These are phyloP conservation scores for Drosophila setosimentum DNA, from an alignment of 2,888 invertebrate species.

Conservation along the genomic window DNA sequence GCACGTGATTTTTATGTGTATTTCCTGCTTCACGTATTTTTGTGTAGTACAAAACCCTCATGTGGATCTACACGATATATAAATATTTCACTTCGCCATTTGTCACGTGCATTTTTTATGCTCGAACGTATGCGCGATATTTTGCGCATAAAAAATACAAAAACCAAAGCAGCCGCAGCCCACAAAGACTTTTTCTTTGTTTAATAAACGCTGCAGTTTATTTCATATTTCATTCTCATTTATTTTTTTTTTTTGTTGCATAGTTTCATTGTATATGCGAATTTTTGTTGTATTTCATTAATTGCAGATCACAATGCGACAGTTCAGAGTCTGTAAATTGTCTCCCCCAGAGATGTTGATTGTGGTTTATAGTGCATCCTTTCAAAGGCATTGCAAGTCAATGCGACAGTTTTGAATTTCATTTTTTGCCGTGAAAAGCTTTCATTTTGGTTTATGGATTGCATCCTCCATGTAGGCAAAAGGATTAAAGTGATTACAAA, in stretches of 20 bases:
- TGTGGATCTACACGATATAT: conserved; percentile 50
- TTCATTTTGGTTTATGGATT: conserved; percentile 32
- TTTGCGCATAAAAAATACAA: conserved; percentile 46
- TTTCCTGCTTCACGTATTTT: conserved; percentile 8
- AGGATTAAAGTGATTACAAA: conserved; percentile 6
- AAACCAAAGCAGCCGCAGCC: conserved; percentile 11
- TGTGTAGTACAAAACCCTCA: conserved; percentile 19
- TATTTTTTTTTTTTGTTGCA: too few relatives aligned
- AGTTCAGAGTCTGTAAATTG: conserved; percentile 12
- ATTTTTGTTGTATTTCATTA: conserved; percentile 47
- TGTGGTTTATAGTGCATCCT: conserved; percentile 15
- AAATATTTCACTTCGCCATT: conserved; percentile 76
- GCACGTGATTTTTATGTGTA: conserved; percentile 72
- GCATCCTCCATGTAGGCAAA: conserved; percentile 11
- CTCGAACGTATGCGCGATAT: conserved; percentile 67
- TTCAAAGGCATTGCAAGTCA: conserved; percentile 27
- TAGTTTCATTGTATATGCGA: conserved; percentile 9
- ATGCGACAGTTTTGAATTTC: conserved; percentile 5
- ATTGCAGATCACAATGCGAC: conserved; percentile 35
- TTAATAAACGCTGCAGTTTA: conserved; percentile 33
- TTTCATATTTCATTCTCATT: conserved; percentile 31
- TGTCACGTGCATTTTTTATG: conserved; percentile 77
- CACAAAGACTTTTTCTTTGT: conserved; percentile 36
- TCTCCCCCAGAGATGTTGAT: conserved; percentile 4
- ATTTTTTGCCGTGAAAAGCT: conserved; percentile 13